Conservation (phyloP, 1,140 invertebrate species). For the Papilio helenus region DNA sequence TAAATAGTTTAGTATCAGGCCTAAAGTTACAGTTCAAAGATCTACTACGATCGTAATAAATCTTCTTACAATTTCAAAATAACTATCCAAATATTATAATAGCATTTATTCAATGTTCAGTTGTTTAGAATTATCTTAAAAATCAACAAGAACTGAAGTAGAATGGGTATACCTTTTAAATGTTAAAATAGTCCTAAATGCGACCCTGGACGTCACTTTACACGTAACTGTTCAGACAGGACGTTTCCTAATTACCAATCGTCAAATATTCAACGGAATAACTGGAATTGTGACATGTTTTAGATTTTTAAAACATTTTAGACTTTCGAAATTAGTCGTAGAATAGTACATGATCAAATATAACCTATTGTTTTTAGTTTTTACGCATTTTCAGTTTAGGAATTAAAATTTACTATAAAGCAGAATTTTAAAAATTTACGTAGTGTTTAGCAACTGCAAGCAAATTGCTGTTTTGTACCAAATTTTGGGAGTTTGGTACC, state of each 20-base stretch:
- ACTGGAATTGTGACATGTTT: constrained; percentile 7
- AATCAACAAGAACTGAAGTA: neutral
- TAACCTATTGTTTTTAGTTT: neutral
- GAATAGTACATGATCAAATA: neutral
- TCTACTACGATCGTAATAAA: too few species aligned
- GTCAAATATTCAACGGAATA: constrained; percentile 28
- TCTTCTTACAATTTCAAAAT: too few species aligned
- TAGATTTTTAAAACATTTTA: neutral
- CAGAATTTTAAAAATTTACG: too few species aligned
- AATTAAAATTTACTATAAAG: too few species aligned
- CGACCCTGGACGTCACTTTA: constrained; percentile 12
- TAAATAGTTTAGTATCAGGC: too few species aligned
- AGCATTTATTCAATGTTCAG: too few species aligned
- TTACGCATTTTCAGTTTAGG: neutral
- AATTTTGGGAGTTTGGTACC: too few species aligned
- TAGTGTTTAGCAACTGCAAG: neutral
- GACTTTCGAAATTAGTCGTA: neutral
- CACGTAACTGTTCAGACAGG: neutral
- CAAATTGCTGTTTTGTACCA: neutral
- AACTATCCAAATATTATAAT: too few species aligned
- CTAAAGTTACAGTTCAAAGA: too few species aligned
- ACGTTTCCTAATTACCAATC: constrained; percentile 20
- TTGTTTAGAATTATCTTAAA: neutral
- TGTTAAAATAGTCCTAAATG: neutral
- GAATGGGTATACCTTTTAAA: neutral